Evolutionary conservation across 2,888 invertebrate genomes (phyloP), one percentile per base, ranked within the genome.

Genomic region (Carabus problematicus): DNA sequence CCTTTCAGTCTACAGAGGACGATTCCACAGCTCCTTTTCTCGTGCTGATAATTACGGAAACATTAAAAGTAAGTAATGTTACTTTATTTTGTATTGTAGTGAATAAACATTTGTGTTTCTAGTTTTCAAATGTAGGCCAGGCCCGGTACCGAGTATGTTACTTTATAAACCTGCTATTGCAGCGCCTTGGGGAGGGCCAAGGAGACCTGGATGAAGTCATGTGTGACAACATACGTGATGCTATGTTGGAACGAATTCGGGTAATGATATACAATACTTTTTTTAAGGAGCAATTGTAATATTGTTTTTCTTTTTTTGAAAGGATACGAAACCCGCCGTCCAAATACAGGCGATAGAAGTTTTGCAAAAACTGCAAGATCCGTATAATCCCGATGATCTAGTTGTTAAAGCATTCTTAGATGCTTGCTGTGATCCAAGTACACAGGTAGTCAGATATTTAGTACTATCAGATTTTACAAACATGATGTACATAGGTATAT

Each of bases 291-390:
- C n/a, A n/a, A 29, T 62, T 49, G 45, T 14, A 18, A 29, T 52
- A 11, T 19, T 14, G 11, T 45, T 29, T 41, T 43, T 18, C 11
- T 62, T 70, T 60, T 64, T 61, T 70, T 75, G 82, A 0, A 84
- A 91, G 82, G 95, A 95, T 76, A 86, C 88, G 4, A 88, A 91
- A 47, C 86, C 91, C 0, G 86, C 88, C 60, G 92, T 96, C 2
- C 85, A 95, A 29, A 88, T 90, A 16, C 90, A 94, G 75, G 94
- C 95, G 0, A 89, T 93, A 0, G 81, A 89, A 42, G 93, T 94
- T 0, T 82, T 95, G 55, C 88, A 90, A 54, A 85, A 94, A 4
- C 82, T 96, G 0, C 96, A 96, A 80, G 90, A 92, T 74, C 94
- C 94, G 0, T 83, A 83, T 56, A 89, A 92, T 76, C 85, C 86